Evolutionary conservation across 1,140 invertebrate genomes (phyloP).

Genomic region (Metaphire vulgaris): DNA sequence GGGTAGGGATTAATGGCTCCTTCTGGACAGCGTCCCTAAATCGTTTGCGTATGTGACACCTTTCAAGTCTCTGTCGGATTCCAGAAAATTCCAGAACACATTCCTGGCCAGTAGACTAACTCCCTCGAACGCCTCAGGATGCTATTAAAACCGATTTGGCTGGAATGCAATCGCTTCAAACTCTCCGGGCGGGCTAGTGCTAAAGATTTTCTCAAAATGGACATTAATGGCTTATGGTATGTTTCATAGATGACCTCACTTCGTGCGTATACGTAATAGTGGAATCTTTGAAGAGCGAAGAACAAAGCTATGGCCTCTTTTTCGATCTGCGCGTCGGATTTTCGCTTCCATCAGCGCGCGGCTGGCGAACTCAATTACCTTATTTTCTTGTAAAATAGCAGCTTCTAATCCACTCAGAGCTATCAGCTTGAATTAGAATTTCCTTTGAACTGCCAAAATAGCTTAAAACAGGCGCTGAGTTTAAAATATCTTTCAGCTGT

Average conservation of each 20-base stretch:
- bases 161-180: too few species aligned
- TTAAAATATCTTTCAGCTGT: conserved; percentile 32
- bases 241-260: conserved; percentile 31
- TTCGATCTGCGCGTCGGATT: conserved; percentile 53
- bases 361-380: conserved; percentile 51
- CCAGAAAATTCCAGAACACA: background rate
- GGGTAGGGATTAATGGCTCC: conserved; percentile 6
- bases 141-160: too few species aligned
- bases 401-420: conserved; percentile 46
- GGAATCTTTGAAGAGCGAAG: conserved; percentile 50
- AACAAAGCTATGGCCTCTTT: conserved; percentile 54
- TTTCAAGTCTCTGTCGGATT: background rate
- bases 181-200: too few species aligned
- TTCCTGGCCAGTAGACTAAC: background rate
- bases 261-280: conserved; percentile 46
- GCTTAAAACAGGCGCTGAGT: conserved; percentile 31
- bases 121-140: background rate
- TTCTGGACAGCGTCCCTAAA: background rate
- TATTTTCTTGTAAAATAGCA: conserved; percentile 50
- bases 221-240: conserved; percentile 47
- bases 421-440: conserved; percentile 35
- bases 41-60: background rate
- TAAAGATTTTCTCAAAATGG: conserved; percentile 49
- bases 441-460: conserved; percentile 35
- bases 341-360: conserved; percentile 48